Conservation (phyloP, 2,113 vertebrate species). For the Rhea pennata region DNA sequence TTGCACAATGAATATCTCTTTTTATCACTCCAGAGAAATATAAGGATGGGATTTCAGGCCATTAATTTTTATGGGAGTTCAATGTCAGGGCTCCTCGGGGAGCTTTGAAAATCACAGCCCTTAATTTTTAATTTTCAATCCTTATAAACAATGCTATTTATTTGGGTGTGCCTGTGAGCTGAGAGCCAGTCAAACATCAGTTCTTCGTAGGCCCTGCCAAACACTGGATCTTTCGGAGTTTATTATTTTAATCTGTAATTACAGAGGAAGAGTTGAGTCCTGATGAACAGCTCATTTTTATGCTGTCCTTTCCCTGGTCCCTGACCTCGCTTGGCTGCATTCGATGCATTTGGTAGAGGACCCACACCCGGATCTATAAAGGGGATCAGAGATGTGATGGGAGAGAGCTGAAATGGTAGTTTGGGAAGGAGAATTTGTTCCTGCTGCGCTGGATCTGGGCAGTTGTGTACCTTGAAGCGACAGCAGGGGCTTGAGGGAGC, state of each 20-base stretch:
- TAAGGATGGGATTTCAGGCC: constrained; percentile 27
- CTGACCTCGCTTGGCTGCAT: neutral
- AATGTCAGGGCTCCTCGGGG: constrained; percentile 38
- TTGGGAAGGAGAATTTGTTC: neutral
- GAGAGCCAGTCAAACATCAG: constrained; percentile 3
- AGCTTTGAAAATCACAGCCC: constrained; percentile 55
- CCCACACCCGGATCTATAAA: fast-evolving
- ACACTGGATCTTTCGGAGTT: neutral
- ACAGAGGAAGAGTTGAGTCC: neutral
- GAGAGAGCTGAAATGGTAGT: neutral
- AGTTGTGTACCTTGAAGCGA: neutral
- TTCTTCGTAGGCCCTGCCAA: constrained; percentile 10
- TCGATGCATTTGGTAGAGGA: neutral
- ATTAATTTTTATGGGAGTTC: constrained; percentile 58
- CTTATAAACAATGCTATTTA: constrained; percentile 62
- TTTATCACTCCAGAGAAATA: constrained; percentile 20
- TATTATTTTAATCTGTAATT: constrained; percentile 52
- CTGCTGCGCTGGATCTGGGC: neutral
- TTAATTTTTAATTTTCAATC: constrained; percentile 57
- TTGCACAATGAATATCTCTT: constrained; percentile 36
- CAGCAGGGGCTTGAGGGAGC: neutral
- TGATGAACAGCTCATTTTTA: neutral
- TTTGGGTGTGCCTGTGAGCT: constrained; percentile 61
- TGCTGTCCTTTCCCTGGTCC: neutral
- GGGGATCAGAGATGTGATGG: neutral